A percentile compares a stretch with the other conserved stretches of the same genome.
Evolutionary conservation across 2,113 vertebrate genomes (phyloP).

Genomic region (Odocoileus hemionus): DNA sequence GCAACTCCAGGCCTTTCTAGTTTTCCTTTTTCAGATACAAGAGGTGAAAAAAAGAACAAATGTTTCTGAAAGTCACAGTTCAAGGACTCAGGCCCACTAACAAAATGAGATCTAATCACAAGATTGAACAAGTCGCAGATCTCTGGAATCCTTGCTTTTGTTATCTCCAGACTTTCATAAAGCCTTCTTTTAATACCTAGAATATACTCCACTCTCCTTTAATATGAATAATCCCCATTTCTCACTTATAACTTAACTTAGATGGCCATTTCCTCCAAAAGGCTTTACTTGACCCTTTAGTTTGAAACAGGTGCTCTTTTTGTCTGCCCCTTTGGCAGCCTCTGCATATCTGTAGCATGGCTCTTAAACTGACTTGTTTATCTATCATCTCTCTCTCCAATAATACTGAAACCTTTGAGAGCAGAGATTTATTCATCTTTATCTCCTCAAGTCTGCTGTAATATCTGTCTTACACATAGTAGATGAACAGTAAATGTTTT

Average conservation of each 20-base stretch:
- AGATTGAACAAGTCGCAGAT: background rate
- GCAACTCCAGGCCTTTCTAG: background rate
- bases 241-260: conserved; percentile 2
- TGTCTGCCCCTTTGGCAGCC: background rate
- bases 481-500: background rate
- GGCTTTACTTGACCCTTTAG: background rate
- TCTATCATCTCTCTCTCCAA: background rate
- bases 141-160: background rate
- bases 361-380: background rate
- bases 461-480: background rate
- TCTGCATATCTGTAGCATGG: background rate
- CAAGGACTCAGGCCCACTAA: background rate
- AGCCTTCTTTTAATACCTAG: background rate
- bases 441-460: background rate
- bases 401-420: background rate
- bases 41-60: background rate
- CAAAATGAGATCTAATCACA: background rate
- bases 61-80: background rate
- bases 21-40: background rate
- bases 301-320: background rate
- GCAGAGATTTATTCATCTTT: background rate
- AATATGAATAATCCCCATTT: background rate
- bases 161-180: background rate
- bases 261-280: background rate
- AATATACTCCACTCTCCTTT: background rate